A percentile compares a stretch with the other conserved stretches of the same genome.
phyloP scores from a whole-genome alignment of 2,888 invertebrate species.

The Andrena minutula region DNA sequence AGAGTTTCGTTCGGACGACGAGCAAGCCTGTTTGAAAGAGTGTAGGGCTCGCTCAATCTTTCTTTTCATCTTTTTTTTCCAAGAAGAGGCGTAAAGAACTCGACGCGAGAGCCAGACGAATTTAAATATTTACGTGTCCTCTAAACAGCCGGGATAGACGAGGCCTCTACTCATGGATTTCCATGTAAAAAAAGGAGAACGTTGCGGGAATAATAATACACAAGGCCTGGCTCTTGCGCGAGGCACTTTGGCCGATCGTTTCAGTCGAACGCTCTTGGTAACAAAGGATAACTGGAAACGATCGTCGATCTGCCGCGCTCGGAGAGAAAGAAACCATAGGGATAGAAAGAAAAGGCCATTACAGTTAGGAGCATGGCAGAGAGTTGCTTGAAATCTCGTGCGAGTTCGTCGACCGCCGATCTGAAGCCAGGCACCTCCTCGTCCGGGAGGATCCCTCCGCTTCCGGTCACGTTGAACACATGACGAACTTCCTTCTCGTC shows the following conservation, averaged over 20 bases:
- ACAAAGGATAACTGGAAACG: neutral
- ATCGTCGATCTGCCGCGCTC: neutral
- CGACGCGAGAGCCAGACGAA: slow-evolving; percentile 3
- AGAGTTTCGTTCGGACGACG: too few species aligned
- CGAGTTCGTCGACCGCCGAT: slow-evolving; percentile 88
- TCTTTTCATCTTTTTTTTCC: neutral
- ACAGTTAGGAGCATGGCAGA: slow-evolving; percentile 88
- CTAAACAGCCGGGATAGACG: neutral
- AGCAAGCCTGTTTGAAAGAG: neutral
- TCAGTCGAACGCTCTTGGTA: neutral
- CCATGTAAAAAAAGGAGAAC: neutral
- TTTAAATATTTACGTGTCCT: slow-evolving; percentile 2
- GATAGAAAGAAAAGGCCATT: slow-evolving; percentile 52
- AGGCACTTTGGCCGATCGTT: neutral
- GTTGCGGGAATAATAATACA: neutral
- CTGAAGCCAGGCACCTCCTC: slow-evolving; percentile 89
- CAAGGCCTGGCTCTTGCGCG: neutral
- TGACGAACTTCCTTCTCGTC: slow-evolving; percentile 88
- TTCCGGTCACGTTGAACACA: slow-evolving; percentile 89
- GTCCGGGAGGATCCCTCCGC: slow-evolving; percentile 88
- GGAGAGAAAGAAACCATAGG: neutral
- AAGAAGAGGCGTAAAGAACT: neutral
- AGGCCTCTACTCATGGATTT: neutral
- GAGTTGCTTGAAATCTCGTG: slow-evolving; percentile 89
- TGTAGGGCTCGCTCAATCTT: neutral